phyloP scores from a whole-genome alignment of 2,888 invertebrate species.

The Ephialtes manifestator region DNA sequence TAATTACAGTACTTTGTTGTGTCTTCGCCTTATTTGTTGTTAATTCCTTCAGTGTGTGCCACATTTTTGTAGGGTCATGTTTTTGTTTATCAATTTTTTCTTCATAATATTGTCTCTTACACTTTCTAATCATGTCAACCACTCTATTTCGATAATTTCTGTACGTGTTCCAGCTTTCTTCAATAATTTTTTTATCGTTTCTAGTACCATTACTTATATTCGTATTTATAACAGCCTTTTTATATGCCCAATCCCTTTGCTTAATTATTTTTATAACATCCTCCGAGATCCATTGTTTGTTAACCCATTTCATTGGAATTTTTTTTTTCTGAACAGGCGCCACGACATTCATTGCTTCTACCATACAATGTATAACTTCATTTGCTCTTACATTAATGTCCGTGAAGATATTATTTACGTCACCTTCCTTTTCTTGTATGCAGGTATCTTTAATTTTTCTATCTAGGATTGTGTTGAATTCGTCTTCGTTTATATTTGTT shows the following conservation, averaged over 20 bases:
- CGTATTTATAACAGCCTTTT: neutral
- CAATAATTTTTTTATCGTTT: too few relatives aligned
- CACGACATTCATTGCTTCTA: conserved; percentile 27
- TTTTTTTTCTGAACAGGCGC: conserved; percentile 40
- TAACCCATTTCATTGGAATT: conserved; percentile 40
- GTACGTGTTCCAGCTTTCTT: conserved; percentile 10
- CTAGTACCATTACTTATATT: neutral
- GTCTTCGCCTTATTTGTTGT: conserved; percentile 27
- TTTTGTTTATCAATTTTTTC: conserved; percentile 42
- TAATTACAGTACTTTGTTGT: conserved; percentile 11
- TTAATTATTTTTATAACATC: conserved; percentile 22
- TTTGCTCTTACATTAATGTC: too few relatives aligned
- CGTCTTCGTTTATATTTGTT: conserved; percentile 11
- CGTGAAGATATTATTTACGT: neutral
- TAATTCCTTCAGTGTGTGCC: conserved; percentile 43
- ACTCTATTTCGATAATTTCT: conserved; percentile 32
- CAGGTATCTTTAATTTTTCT: neutral
- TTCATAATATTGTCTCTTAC: conserved; percentile 45
- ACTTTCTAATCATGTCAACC: conserved; percentile 21
- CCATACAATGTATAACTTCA: conserved; percentile 1
- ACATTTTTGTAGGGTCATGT: conserved; percentile 45
- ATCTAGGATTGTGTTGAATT: conserved; percentile 12
- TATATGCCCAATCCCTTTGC: conserved; percentile 43
- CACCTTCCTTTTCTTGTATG: neutral
- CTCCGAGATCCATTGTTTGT: conserved; percentile 47